These are phyloP conservation scores for Conger conger DNA, from an alignment of 2,113 vertebrate genomes.

Conservation along the genomic window DNA sequence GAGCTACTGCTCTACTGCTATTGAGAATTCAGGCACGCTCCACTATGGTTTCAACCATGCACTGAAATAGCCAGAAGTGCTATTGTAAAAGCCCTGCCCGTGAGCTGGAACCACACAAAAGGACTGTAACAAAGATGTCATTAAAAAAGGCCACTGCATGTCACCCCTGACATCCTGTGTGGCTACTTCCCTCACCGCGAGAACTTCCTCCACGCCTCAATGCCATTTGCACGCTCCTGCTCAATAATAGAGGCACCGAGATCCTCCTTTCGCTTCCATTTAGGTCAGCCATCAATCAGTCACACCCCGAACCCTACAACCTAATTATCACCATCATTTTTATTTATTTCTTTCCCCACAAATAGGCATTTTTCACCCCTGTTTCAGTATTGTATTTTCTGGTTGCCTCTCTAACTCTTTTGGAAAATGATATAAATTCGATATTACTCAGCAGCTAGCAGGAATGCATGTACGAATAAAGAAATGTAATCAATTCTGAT, in stretches of 20 bases:
- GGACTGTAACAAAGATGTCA: background rate
- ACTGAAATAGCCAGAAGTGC: background rate
- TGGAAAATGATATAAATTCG: background rate
- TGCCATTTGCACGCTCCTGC: conserved; percentile 34
- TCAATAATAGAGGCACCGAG: conserved; percentile 60
- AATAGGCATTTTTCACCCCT: conserved; percentile 10
- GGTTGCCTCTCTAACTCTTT: background rate
- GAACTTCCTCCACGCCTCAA: conserved; percentile 25
- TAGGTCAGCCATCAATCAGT: conserved; percentile 66
- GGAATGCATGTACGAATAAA: background rate
- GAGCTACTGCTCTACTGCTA: background rate
- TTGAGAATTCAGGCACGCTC: background rate
- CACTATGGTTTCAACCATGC: background rate
- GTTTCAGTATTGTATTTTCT: background rate
- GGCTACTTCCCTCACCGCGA: conserved; percentile 37
- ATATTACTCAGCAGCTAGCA: background rate
- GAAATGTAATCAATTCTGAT: conserved; percentile 1
- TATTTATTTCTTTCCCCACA: conserved; percentile 38
- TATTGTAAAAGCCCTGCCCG: background rate
- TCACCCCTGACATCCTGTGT: conserved; percentile 54
- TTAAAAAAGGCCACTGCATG: conserved; percentile 9
- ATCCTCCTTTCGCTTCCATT: conserved; percentile 61
- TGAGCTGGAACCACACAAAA: background rate
- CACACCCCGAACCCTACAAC: conserved; percentile 44
- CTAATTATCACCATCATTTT: background rate